Base-by-base conservation (phyloP, 2,113 vertebrate species). In the Odobenus rosmarus region DNA sequence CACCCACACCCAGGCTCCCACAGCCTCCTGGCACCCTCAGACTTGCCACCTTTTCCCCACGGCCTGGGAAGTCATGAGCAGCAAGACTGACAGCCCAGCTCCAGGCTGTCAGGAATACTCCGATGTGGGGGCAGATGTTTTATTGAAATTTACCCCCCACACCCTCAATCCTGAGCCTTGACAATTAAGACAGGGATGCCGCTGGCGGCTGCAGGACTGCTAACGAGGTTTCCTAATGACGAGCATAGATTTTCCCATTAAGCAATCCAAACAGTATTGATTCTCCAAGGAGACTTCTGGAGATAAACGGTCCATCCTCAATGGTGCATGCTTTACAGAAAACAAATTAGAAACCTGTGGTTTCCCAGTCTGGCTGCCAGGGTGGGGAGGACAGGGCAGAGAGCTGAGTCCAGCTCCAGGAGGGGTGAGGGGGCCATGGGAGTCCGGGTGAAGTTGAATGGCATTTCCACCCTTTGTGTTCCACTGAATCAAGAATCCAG, bases 231-330 rank as follows among this genome's bases (percentile, higher is more conserved):
- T 97, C 95, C 98, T 98, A 98, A 99, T 98, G 97, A 98, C 42
- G 76, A 94, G 96, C 98, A 98, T 98, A 97, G 98, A 99, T 98
- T 98, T 99, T 98, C 98, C 98, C 98, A 98, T 99, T 98, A 99
- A 95, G 98, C 95, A 98, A 98, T 96, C 96, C 97, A 98, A 99
- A 98, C 98, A 97, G 94, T 72, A 99, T 99, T 39, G 97, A 99
- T 98, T 98, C 96, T 36, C 0, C 88, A 95, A 96, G 97, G 95
- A 97, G 97, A 94, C 93, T 96, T 89, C 92, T 0, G 4, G 97
- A 98, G 96, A 98, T 98, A 98, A 99, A 98, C 77, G 96, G 98
- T 64, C 95, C 72, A 15, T 93, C 94, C 83, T 87, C 62, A 15
- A 1, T 7, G 61, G 93, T 28, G 33, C 13, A 31, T 1, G 31